Conservation (phyloP, 2,113 vertebrate species). For the Alethe castanea region DNA sequence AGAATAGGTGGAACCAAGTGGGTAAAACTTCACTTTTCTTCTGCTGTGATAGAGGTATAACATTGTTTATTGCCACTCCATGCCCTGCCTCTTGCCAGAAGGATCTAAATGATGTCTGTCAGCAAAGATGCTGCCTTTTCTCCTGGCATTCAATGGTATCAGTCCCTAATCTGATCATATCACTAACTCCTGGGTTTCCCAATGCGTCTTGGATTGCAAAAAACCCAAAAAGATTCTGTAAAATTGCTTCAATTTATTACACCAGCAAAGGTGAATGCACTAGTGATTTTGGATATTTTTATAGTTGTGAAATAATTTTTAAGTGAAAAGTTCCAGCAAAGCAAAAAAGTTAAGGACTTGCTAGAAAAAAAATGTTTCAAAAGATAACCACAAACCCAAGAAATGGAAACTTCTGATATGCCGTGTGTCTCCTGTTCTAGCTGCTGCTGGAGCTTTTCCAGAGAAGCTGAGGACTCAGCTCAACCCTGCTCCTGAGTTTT, state of each 20-base stretch:
- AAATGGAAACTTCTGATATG: neutral
- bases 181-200: neutral
- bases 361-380: neutral
- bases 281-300: neutral
- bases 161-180: neutral
- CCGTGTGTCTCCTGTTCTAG: neutral
- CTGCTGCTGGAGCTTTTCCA: neutral
- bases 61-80: neutral
- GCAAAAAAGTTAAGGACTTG: neutral
- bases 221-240: neutral
- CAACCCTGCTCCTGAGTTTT: neutral
- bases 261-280: neutral
- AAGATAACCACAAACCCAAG: neutral
- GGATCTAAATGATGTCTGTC: neutral
- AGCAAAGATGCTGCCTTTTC: neutral
- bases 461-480: neutral
- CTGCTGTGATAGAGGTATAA: neutral
- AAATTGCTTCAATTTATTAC: neutral
- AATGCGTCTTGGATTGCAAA: neutral
- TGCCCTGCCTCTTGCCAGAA: neutral
- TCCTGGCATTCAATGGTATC: neutral
- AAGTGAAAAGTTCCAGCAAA: neutral
- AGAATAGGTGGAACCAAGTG: neutral
- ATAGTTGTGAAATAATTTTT: neutral
- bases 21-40: neutral